Evolutionary conservation across 2,888 invertebrate genomes (phyloP), one percentile per base, ranked within the genome.

Genomic region (Petrolisthes cinctipes): DNA sequence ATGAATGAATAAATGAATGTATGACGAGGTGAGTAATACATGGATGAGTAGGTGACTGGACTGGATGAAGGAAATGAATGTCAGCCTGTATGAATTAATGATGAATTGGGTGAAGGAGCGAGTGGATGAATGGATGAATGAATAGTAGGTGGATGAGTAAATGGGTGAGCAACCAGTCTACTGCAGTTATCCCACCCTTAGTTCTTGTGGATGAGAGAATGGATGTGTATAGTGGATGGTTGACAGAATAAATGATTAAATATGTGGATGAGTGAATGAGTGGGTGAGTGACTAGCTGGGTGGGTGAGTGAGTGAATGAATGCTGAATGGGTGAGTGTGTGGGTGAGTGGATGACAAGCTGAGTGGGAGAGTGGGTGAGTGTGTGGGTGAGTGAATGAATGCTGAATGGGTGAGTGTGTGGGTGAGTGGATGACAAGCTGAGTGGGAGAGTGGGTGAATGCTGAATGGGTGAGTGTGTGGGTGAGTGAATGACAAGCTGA

Each of bases 1-100:
- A 82, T 82, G 14, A 71, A 83, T 84, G 75, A 76, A 84, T 84
- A 57, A 76, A 84, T 76, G 76, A 37, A 84, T 61, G 76, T 76
- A 76, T 83, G 57, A 75, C 73, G 54, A 83, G 5, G 23, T 73
- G n/a, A 57, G 56, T 37, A 68, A 7, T 11, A 20, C 73, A n/a
- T 11, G 23, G 20, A 23, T 17, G 20, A 7, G 20, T 20, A 73
- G 23, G 4, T 7, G 7, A 73, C 7, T 7, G 7, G n/a, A 9
- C 20, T 20, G n/a, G 73, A 73, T 17, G 61, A 1, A 61, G 11
- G 61, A 61, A 2, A 61, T 9, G 61, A 17, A 9, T 11, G 61
- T n/a, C n/a, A n/a, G 61, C 7, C 61, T 9, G 61, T 6, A 14
- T 61, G 14, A 61, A 14, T 9, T 14, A 61, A 17, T 9, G 61